Evolutionary conservation across 2,797 vertebrate genomes (phyloP).

Genomic region (Microchirus variegatus): DNA sequence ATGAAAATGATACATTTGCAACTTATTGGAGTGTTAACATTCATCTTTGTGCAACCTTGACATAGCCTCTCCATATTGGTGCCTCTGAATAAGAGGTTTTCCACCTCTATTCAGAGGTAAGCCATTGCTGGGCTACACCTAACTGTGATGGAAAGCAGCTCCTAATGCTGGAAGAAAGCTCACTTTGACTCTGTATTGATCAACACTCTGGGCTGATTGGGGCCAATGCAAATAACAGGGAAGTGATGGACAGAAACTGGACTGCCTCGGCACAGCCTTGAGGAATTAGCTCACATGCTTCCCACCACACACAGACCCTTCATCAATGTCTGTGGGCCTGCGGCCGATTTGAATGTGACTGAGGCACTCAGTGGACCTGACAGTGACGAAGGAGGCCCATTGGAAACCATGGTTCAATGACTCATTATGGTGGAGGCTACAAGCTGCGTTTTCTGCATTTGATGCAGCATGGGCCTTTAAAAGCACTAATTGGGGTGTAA

Average conservation of each 20-base stretch:
- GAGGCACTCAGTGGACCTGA: constrained; percentile 69
- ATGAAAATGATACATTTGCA: too few species aligned
- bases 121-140: constrained; percentile 16
- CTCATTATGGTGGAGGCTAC: constrained; percentile 68
- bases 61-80: not conserved
- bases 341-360: constrained; percentile 72
- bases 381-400: constrained; percentile 74
- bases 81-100: too few species aligned
- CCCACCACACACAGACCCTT: constrained; percentile 52
- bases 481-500: constrained; percentile 73
- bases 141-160: constrained; percentile 52
- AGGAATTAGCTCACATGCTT: constrained; percentile 55
- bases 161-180: constrained; percentile 67
- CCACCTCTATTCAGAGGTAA: constrained; percentile 3
- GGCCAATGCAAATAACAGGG: constrained; percentile 65
- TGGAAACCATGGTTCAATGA: constrained; percentile 69
- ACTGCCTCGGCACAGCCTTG: constrained; percentile 45
- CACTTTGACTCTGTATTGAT: constrained; percentile 74
- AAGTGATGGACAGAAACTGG: constrained; percentile 64
- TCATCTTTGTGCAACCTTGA: not conserved
- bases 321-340: constrained; percentile 69
- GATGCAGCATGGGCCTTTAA: constrained; percentile 63
- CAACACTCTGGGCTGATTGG: constrained; percentile 63
- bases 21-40: not conserved
- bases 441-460: constrained; percentile 64